Evolutionary conservation across 2,797 vertebrate species (phyloP), one percentile per base, ranked within the genome.

Genomic region (Bothrops alternatus): DNA sequence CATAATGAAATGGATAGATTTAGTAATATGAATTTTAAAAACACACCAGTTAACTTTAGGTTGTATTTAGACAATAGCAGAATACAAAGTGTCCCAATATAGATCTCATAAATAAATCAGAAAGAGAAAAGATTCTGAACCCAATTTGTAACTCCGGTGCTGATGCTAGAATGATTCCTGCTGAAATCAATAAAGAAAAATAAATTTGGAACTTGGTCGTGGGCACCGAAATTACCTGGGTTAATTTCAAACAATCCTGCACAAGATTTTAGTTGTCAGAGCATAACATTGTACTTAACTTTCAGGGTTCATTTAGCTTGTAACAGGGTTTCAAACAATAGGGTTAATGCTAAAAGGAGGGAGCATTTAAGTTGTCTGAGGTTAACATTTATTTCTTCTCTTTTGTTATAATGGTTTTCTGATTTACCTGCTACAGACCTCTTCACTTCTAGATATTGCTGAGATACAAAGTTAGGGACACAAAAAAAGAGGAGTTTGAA

Each of bases 361-460:
- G 23, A 53, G 32, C n/a, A 73, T 85, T 92, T 85, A 95, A 65
- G 6, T 56, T 91, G 23, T 32, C 37, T 32, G 18, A 50, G 23
- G 87, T 3, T 13, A 0, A 0, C 23, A 56, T 23, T 26, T 13
- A 28, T 47, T 86, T 28, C 56, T 94, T 73, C 28, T 20, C 58
- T 87, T 82, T 82, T 85, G 6, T 63, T 53, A 53, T 25, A 23
- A 65, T 26, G 16, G 7, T n/a, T 58, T 25, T 10, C 37, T 91
- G 18, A 26, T 90, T 88, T 25, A 47, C 2, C 63, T 90, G 89
- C 82, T 94, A 93, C 90, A 95, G 90, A 87, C 94, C 95, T 94
- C 28, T 91, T 87, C 50, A 18, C 20, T 86, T 42, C 0, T n/a
- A 61, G 90, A 87, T 87, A 63, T 25, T 5, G 20, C 65, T 26